These are phyloP conservation scores for Eremobia ochroleuca DNA, from an alignment of 2,888 invertebrate genomes.

Conservation along the genomic window DNA sequence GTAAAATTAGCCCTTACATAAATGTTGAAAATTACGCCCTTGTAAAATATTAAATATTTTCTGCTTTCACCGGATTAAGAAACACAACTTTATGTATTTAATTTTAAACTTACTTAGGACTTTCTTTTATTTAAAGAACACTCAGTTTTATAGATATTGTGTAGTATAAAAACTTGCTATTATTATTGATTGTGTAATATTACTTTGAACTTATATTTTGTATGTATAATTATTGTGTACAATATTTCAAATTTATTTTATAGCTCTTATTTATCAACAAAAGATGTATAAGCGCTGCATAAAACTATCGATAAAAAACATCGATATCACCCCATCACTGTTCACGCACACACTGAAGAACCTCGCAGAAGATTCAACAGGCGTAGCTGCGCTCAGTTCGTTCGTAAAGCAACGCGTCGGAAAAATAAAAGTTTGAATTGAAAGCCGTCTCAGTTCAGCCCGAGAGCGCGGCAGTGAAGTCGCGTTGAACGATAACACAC, in stretches of 20 bases:
- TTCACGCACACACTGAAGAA: constrained; percentile 67
- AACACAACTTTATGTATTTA: not conserved
- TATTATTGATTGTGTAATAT: not conserved
- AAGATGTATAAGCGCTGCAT: not conserved
- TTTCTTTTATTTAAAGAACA: not conserved
- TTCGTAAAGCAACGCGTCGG: constrained; percentile 80
- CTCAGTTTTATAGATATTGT: not conserved
- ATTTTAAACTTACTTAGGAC: not conserved
- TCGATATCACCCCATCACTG: constrained; percentile 58
- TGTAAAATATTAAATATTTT: not conserved
- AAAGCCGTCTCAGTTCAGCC: constrained; percentile 79
- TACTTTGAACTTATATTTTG: not conserved
- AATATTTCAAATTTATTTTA: not conserved
- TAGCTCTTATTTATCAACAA: not conserved
- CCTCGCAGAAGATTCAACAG: constrained; percentile 66
- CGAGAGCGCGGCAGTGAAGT: constrained; percentile 77
- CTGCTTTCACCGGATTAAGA: not conserved
- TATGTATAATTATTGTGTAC: not conserved
- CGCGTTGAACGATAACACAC: constrained; percentile 77
- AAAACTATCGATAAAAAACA: constrained; percentile 6
- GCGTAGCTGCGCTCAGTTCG: constrained; percentile 65
- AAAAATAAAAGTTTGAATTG: constrained; percentile 81
- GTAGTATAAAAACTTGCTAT: not conserved
- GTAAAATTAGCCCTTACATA: no score
- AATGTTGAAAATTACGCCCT: not conserved